These are phyloP conservation scores for Ophion ellenae DNA, from an alignment of 2,888 invertebrate species.

Conservation along the genomic window DNA sequence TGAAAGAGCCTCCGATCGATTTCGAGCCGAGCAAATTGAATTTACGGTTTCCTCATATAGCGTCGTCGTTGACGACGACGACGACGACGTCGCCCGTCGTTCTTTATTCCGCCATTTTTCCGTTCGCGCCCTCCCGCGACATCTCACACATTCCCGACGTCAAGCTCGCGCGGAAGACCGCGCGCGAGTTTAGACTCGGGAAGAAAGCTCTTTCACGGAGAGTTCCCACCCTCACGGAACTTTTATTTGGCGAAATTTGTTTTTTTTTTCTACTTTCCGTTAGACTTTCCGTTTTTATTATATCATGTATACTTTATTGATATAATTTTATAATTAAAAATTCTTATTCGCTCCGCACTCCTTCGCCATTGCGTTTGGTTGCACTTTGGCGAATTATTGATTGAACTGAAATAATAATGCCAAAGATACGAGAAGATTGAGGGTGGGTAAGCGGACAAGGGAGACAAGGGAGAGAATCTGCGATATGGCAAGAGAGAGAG, in stretches of 20 bases:
- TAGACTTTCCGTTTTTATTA: background rate
- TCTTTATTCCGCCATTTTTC: constrained; percentile 34
- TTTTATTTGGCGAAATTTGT: background rate
- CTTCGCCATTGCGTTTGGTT: background rate
- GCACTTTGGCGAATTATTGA: constrained; percentile 26
- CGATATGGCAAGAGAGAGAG: background rate
- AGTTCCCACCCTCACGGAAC: background rate
- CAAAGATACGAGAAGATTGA: constrained; percentile 1
- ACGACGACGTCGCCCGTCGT: constrained; percentile 25
- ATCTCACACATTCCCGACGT: constrained; percentile 10
- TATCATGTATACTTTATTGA: background rate
- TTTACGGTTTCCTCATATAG: constrained; percentile 46
- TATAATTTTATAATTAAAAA: background rate
- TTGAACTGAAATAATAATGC: constrained; percentile 9
- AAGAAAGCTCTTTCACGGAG: background rate
- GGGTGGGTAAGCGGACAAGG: background rate
- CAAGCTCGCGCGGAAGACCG: background rate
- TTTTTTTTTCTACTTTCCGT: background rate
- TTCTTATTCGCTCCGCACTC: background rate
- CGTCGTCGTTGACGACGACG: constrained; percentile 14
- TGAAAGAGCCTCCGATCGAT: constrained; percentile 55
- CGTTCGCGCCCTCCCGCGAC: background rate
- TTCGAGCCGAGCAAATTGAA: constrained; percentile 56
- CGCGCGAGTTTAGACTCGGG: background rate
- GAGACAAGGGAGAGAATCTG: background rate